Base-by-base conservation (phyloP, 1,140 invertebrate species). In the Nebria ingens region DNA sequence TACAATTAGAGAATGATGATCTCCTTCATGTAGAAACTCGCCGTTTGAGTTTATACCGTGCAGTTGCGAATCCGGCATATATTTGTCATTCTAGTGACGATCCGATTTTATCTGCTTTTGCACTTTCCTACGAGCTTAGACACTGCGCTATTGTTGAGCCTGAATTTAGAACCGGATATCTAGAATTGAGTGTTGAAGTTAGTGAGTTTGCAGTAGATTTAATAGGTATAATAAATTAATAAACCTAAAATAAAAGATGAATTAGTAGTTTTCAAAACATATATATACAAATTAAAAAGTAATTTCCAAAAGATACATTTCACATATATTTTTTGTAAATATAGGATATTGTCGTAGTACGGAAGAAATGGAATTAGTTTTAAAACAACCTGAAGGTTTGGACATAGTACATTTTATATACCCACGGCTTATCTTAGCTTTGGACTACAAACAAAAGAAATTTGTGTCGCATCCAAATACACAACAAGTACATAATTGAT, bases 391-490 rank as follows among this genome's bases (percentile, higher is more conserved):
- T 0, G 57, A 62, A 2, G 76, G 78, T 2, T 64, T 71, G 62
- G 56, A 56, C 23, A 66, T 19, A 66, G 61, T 62, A 50, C 71
- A 69, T 29, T 76, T 74, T 50, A 67, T 63, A 2, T 76, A 76
- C 50, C 83, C 82, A 1, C 68, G 86, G 21, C 65, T 89, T 1
- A 75, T 85, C 52, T 67, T 87, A 53, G 85, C 85, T 0, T 75
- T 89, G 56, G 82, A 85, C 63, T 81, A 79, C 62, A 79, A 82
- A 59, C 84, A 89, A 62, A 87, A 86, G 64, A 77, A 77, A 64
- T 87, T 89, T 64, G 82, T 89, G 0, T 82, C 85, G 1, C 84
- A 88, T 68, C 79, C 84, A 0, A 83, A 86, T 61, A 80, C 84
- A 17, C 86, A 89, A 67, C 82, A 85, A 65, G 76, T 84, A 59